Percentiles rank a stretch among this genome's conserved stretches.
Evolutionary conservation across 2,797 vertebrate genomes (phyloP).

Genomic region (Taenioides sp.): DNA sequence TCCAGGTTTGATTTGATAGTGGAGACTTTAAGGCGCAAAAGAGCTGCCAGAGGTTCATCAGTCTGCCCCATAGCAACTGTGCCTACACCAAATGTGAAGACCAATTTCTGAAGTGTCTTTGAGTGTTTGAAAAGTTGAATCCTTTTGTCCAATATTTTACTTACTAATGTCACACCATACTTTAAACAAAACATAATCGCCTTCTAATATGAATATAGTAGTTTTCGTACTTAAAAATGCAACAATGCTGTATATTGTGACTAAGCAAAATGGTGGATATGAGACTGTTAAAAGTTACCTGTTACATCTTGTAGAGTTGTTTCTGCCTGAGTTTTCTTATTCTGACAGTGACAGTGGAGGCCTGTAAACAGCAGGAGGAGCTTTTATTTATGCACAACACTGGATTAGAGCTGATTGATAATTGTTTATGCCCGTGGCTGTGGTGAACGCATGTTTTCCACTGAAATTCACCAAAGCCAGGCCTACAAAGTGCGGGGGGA

Average conservation of each 20-base stretch:
- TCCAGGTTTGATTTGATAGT: too few relatives aligned
- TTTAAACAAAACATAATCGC: too few relatives aligned
- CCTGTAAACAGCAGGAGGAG: constrained; percentile 64
- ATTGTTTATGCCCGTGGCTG: constrained; percentile 78
- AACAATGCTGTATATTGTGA: constrained; percentile 18
- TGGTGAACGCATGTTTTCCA: constrained; percentile 73
- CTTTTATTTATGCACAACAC: constrained; percentile 74
- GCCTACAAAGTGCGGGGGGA: constrained; percentile 49
- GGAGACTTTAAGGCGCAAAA: too few relatives aligned
- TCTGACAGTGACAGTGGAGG: constrained; percentile 64
- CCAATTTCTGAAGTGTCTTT: background rate
- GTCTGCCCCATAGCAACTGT: background rate
- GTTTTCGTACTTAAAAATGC: constrained; percentile 7
- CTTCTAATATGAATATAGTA: background rate
- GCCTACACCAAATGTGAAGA: background rate
- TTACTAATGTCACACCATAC: too few relatives aligned
- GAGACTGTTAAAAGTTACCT: constrained; percentile 60
- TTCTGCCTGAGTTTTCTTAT: constrained; percentile 71
- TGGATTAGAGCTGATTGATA: constrained; percentile 78
- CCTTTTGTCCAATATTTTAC: too few relatives aligned
- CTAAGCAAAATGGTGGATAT: constrained; percentile 63
- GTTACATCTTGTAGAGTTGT: constrained; percentile 61
- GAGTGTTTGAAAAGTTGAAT: background rate
- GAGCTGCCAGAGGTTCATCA: background rate
- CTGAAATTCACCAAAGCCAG: constrained; percentile 66